Percentiles rank a stretch among this genome's conserved stretches.
Evolutionary conservation across 2,888 invertebrate genomes (phyloP).

Genomic region (Myathropa florea): DNA sequence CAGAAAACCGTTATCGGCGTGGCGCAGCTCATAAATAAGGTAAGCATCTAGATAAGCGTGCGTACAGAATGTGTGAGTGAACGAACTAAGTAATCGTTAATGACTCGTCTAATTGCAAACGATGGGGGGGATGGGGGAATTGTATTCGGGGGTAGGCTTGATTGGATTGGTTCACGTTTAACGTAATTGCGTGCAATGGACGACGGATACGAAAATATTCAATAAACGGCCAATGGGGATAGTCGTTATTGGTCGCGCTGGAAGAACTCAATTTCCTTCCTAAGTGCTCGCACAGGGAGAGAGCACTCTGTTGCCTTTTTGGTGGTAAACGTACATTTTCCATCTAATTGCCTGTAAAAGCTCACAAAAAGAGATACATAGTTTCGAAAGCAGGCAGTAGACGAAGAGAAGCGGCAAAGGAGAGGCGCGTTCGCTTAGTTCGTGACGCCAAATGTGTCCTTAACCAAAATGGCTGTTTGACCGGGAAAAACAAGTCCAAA

Average conservation of each 20-base stretch:
- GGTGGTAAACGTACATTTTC: background rate
- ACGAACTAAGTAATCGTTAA: background rate
- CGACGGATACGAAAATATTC: background rate
- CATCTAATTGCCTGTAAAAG: background rate
- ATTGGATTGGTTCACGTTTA: background rate
- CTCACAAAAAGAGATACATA: too few species aligned
- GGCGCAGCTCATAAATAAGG: constrained; percentile 95
- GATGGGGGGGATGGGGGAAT: too few species aligned
- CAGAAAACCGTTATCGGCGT: constrained; percentile 94
- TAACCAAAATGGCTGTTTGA: too few species aligned
- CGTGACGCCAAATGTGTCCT: too few species aligned
- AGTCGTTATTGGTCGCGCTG: background rate
- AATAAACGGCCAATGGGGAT: background rate
- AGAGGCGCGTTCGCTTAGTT: too few species aligned
- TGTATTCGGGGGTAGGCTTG: background rate
- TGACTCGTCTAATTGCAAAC: background rate
- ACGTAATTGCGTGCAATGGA: background rate
- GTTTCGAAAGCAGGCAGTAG: too few species aligned
- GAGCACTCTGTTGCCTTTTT: background rate
- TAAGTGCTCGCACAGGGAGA: background rate
- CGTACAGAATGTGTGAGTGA: background rate
- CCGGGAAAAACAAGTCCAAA: too few species aligned
- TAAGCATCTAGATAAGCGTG: constrained; percentile 74
- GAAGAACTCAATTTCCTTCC: background rate
- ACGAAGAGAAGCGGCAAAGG: too few species aligned